These are phyloP conservation scores for Mizuhopecten yessoensis DNA, from an alignment of 1,140 invertebrate genomes.

Conservation along the genomic window DNA sequence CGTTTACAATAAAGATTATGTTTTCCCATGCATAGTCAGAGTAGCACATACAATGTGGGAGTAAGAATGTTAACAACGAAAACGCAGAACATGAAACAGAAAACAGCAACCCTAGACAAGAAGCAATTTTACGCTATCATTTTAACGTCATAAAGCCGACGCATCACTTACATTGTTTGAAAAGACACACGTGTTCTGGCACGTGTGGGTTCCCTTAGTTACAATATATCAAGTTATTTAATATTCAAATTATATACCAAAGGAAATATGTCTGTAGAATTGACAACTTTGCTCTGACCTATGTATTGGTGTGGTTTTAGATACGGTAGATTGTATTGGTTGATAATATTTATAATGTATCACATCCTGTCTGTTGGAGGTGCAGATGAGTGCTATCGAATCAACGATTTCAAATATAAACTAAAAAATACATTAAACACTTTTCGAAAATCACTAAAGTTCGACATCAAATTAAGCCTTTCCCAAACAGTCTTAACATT, in stretches of 20 bases:
- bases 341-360: neutral
- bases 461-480: too few relatives aligned
- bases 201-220: neutral
- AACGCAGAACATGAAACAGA: neutral
- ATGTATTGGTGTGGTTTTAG: neutral
- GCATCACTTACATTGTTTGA: neutral
- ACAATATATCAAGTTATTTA: neutral
- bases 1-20: too few relatives aligned
- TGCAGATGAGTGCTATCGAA: neutral
- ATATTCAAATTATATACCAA: too few relatives aligned
- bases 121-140: neutral
- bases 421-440: too few relatives aligned
- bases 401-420: too few relatives aligned
- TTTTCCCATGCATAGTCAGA: too few relatives aligned
- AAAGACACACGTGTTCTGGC: slow-evolving; percentile 14
- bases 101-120: neutral
- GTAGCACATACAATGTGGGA: neutral
- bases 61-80: neutral
- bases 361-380: neutral
- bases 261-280: too few relatives aligned
- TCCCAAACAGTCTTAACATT: too few relatives aligned
- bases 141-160: neutral
- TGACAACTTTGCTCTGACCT: too few relatives aligned
- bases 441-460: too few relatives aligned
- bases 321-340: neutral